These are phyloP conservation scores for Leucoraja erinaceus DNA, from an alignment of 2,113 vertebrate genomes.

Conservation along the genomic window DNA sequence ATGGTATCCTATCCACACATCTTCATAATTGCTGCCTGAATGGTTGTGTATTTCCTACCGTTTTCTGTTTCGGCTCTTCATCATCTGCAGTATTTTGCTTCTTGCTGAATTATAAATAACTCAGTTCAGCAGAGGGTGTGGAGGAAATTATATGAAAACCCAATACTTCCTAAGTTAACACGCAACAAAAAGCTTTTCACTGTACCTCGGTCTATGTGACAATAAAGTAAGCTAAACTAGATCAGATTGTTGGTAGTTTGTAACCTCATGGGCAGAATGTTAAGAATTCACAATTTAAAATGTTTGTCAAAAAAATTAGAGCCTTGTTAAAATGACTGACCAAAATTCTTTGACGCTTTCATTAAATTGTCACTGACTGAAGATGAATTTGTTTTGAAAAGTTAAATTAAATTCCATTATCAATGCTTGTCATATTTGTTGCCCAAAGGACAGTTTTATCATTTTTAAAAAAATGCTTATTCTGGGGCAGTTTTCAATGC, in stretches of 20 bases:
- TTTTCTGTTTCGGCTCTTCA: not conserved
- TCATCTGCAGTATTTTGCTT: not conserved
- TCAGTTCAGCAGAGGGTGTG: not conserved
- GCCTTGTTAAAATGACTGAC: not conserved
- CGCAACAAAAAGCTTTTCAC: no score
- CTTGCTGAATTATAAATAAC: not conserved
- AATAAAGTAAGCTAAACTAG: no score
- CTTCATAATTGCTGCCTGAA: not conserved
- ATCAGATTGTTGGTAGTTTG: not conserved
- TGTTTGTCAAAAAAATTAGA: not conserved
- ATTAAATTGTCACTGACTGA: not conserved
- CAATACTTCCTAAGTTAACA: not conserved
- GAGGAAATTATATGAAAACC: not conserved
- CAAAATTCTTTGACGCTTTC: not conserved
- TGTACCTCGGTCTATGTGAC: no score
- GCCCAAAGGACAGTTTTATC: slow-evolving; percentile 4
- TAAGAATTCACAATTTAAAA: not conserved
- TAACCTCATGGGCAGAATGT: not conserved
- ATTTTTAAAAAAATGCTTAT: not conserved
- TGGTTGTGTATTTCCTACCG: not conserved
- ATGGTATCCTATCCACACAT: not conserved
- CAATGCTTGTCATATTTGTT: not conserved
- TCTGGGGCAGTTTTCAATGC: not conserved
- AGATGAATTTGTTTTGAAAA: not conserved
- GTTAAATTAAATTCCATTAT: slow-evolving; percentile 22